Evolutionary conservation across 2,888 invertebrate species (phyloP), one percentile per base, ranked within the genome.

Genomic region (Pseudanteris insignis): DNA sequence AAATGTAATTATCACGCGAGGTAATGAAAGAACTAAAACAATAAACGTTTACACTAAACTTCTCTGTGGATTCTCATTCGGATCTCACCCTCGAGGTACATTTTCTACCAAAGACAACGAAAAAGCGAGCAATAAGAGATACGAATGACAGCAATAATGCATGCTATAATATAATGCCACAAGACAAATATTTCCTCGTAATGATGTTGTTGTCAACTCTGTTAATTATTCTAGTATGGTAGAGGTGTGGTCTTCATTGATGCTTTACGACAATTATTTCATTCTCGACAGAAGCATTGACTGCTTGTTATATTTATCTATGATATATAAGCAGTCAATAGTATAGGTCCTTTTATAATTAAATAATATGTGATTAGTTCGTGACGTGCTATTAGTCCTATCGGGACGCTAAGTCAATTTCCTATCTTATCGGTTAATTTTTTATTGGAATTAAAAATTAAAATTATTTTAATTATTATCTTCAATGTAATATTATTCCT

Each of bases 81-180:
- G 46, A 63, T 63, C 48, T 59, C 41, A 58, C 63, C 58, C 63
- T 54, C 46, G 63, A 59, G 63, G 54, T 50, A 57, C 55, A 63
- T 63, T 63, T 59, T 54, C n/a, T n/a, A n/a, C n/a, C 50, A 14
- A 46, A 54, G 63, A 44, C 53, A 54, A 63, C 41, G 63, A 63
- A 57, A 63, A 63, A 55, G 63, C 51, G 55, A 59, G 59, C 59
- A 63, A 63, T 59, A 63, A 63, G 55, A 59, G 54, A 63, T 59
- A 63, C 59, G 59, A 63, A 63, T 59, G 59, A 59, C 59, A 59
- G 48, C 63, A 51, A 63, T 63, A 59, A 63, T 59, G 59, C 43
- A 63, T 46, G 50, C 46, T 55, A 63, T 63, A 63, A 63, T 63
- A 63, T 55, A 63, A 63, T 48, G 55, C 47, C 54, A 37, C 41